These are phyloP conservation scores for Pterobdella sp. DNA, from an alignment of 2,888 invertebrate species.

Conservation along the genomic window DNA sequence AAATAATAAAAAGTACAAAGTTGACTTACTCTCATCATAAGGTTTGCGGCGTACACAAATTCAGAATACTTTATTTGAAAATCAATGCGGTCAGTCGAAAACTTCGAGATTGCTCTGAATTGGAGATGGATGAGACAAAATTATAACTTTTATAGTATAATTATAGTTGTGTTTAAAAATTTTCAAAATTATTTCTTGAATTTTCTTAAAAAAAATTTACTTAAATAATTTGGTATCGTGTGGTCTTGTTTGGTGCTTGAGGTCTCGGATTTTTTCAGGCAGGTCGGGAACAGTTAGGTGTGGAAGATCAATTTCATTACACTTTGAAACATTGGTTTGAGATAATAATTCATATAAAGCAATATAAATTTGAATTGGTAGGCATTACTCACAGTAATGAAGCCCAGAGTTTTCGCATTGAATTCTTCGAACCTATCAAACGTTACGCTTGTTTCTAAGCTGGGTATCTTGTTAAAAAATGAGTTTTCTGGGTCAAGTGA, in stretches of 20 bases:
- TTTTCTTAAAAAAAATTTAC: constrained; percentile 1
- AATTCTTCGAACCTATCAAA: constrained; percentile 41
- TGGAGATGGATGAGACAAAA: background rate
- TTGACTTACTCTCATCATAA: background rate
- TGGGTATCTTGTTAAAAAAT: constrained; percentile 42
- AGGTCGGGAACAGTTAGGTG: background rate
- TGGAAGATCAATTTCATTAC: background rate
- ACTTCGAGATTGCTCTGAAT: constrained; percentile 4
- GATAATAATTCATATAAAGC: no score
- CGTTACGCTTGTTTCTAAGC: constrained; percentile 39
- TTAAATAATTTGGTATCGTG: constrained; percentile 13
- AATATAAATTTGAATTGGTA: no score
- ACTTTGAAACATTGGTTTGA: background rate
- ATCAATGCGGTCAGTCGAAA: background rate
- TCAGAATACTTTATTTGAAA: constrained; percentile 4
- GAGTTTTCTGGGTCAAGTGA: constrained; percentile 43
- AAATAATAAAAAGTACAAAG: background rate
- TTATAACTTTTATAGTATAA: background rate
- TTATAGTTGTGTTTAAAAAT: no score
- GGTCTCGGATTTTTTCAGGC: background rate
- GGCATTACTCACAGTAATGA: constrained; percentile 41
- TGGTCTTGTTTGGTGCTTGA: background rate
- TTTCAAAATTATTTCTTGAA: background rate
- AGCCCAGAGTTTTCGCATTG: constrained; percentile 43
- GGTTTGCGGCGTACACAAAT: constrained; percentile 6